Evolutionary conservation across 2,888 invertebrate species (phyloP), one percentile per base, ranked within the genome.

Genomic region (Panopea generosa): DNA sequence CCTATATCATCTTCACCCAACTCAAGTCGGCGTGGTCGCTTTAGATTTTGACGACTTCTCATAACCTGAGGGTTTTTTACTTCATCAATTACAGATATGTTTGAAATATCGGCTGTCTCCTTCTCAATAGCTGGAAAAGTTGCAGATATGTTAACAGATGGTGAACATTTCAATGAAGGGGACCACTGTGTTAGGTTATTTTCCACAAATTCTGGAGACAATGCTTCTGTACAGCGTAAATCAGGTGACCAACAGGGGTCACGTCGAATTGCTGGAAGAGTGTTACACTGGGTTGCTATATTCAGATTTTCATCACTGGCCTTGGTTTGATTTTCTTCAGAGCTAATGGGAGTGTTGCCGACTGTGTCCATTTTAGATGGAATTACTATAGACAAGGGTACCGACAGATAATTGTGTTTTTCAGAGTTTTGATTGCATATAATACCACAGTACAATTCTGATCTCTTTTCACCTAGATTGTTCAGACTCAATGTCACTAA

Each of bases 231-330:
- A 16, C 62, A 57, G 16, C n/a, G 11, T 14, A 70, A 26, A 20
- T 61, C 43, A 38, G 56, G 62, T 18, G 70, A 63, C 22, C 27
- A 49, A 20, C 55, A 62, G n/a, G 29, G 56, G 11, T 63, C 63
- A 9, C 11, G 45, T 26, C 26, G 33, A 33, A 4, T 7, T 33
- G 33, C 33, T 11, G 24, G 4, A 11, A 33, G 33, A 7, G 33
- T 4, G 11, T 33, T 33, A 33, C 33, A 33, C 11, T 33, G 33
- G 33, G 33, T 33, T 33, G 33, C 4, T 7, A 33, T 33, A 7
- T 4, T 11, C 11, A 4, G 4, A 7, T 33, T 11, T 33, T 33
- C 33, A 11, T 33, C 33, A 33, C 6, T 33, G 4, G 33, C 11
- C 20, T 47, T 16, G 16, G 47, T 47, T 47, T 47, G n/a, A n/a